Evolutionary conservation across 2,888 invertebrate genomes (phyloP).

Genomic region (Ryuthela nishihirai): DNA sequence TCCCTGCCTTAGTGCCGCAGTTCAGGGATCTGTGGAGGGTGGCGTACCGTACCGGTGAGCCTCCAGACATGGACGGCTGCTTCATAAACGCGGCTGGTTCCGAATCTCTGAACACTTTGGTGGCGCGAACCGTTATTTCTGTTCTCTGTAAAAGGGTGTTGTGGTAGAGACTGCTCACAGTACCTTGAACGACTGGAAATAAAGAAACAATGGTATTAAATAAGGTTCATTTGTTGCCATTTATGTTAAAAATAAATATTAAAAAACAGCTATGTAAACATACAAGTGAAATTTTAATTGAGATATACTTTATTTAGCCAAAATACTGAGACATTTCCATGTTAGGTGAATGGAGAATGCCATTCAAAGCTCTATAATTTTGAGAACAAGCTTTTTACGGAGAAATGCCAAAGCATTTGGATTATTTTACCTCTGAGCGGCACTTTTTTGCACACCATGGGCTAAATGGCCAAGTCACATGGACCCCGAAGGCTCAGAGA

Average conservation of each 20-base stretch:
- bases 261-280: neutral
- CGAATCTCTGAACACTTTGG: no score
- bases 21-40: slow-evolving; percentile 57
- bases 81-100: no score
- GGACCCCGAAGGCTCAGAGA: no score
- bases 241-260: neutral
- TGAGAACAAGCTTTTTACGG: neutral
- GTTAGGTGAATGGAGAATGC: neutral
- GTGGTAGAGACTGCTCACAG: slow-evolving; percentile 63
- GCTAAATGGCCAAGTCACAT: no score
- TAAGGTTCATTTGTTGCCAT: neutral
- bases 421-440: neutral
- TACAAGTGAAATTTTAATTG: neutral
- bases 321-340: neutral
- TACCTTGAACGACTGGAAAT: slow-evolving; percentile 64
- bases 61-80: no score
- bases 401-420: neutral
- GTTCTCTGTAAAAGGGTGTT: slow-evolving; percentile 63
- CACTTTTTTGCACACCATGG: no score
- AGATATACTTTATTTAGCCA: neutral
- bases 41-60: no score
- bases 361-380: neutral
- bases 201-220: no score
- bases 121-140: slow-evolving; percentile 60
- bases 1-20: slow-evolving; percentile 68